Conservation (phyloP, 1,140 invertebrate species). For the Aphelinus atriplicis region DNA sequence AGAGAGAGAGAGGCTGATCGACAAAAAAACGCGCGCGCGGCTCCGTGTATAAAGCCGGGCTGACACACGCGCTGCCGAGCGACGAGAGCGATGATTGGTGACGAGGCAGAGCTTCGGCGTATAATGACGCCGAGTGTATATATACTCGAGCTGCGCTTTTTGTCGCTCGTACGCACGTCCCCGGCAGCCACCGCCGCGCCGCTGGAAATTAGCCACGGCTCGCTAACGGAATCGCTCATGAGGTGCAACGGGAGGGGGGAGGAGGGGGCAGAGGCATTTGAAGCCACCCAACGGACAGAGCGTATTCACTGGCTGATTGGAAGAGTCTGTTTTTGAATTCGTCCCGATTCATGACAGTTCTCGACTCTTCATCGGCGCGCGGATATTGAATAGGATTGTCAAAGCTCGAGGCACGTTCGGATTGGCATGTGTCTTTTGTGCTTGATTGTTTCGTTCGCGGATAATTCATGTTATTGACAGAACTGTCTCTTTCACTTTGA, state of each 20-base stretch:
- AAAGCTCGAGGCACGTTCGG: no score
- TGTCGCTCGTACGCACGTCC: constrained; percentile 26
- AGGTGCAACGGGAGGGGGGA: neutral
- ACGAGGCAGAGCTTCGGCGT: constrained; percentile 44
- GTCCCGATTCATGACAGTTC: constrained; percentile 3
- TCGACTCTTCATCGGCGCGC: neutral
- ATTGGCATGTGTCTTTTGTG: no score
- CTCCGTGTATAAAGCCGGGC: neutral
- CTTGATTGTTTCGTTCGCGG: no score
- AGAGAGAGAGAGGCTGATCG: no score
- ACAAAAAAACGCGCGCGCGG: neutral
- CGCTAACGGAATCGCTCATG: constrained; percentile 37
- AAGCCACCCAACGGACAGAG: neutral
- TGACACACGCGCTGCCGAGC: constrained; percentile 2
- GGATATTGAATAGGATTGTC: no score
- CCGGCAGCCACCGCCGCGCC: neutral
- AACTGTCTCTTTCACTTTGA: no score
- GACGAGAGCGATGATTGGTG: constrained; percentile 46
- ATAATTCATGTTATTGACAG: no score
- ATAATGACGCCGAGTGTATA: constrained; percentile 54
- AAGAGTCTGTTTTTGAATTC: constrained; percentile 24
- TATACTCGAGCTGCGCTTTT: constrained; percentile 35
- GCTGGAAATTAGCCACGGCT: constrained; percentile 32
- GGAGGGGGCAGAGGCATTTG: neutral
- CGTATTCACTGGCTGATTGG: constrained; percentile 30